These are phyloP conservation scores for Thereva nobilitata DNA, from an alignment of 2,888 invertebrate genomes.

Conservation along the genomic window DNA sequence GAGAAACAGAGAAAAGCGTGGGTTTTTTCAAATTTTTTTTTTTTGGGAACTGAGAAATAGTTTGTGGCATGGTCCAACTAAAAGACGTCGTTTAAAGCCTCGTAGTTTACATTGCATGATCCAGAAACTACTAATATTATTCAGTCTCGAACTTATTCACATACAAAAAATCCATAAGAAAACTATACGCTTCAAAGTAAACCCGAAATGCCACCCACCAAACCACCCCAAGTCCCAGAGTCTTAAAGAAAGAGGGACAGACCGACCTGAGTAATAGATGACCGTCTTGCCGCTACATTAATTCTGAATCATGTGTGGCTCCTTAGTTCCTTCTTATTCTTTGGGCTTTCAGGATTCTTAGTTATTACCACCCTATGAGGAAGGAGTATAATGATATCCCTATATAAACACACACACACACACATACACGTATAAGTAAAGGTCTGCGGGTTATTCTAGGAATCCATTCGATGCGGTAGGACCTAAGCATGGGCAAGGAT, in stretches of 20 bases:
- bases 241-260: background rate
- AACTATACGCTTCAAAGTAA: too few species aligned
- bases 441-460: constrained; percentile 32
- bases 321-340: constrained; percentile 40
- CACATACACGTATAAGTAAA: constrained; percentile 7
- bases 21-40: too few species aligned
- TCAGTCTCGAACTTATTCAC: too few species aligned
- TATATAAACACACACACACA: constrained; percentile 1
- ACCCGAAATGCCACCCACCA: too few species aligned
- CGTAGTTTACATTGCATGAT: too few species aligned
- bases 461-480: constrained; percentile 30
- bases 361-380: constrained; percentile 23
- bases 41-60: too few species aligned
- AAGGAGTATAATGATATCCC: too few species aligned
- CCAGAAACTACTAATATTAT: too few species aligned
- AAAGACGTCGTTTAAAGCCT: too few species aligned
- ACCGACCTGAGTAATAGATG: constrained; percentile 40
- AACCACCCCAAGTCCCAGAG: constrained; percentile 5
- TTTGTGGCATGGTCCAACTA: too few species aligned
- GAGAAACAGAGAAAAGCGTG: too few species aligned
- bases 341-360: constrained; percentile 37
- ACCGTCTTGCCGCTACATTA: constrained; percentile 43
- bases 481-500: constrained; percentile 29
- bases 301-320: constrained; percentile 42
- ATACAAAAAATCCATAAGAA: too few species aligned